Evolutionary conservation across 53 echinoderm and acorn worm genomes (phyloP).

Genomic region (Astropecten irregularis): DNA sequence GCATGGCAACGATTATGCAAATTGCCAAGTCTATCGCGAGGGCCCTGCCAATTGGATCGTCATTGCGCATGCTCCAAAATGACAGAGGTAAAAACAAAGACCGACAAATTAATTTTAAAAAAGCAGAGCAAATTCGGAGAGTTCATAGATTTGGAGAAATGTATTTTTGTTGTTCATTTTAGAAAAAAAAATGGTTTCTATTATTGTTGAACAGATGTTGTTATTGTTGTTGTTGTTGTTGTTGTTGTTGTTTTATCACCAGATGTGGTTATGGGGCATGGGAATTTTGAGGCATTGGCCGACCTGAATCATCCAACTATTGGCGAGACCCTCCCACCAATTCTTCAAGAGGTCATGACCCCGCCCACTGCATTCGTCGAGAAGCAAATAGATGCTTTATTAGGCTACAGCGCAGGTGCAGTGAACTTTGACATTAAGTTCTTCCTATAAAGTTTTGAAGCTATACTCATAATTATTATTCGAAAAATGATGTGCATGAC

Average conservation of each 20-base stretch:
- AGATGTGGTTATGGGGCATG: neutral
- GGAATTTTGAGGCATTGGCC: no score
- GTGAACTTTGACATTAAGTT: neutral
- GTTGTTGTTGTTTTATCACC: neutral
- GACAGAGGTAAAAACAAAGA: neutral
- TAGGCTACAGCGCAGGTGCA: constrained; percentile 20
- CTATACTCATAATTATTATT: no score
- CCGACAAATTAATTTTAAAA: no score
- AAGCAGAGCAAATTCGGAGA: no score
- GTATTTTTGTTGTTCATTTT: no score
- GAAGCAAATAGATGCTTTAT: neutral
- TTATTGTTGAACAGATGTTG: no score
- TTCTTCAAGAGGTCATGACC: neutral
- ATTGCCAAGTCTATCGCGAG: neutral
- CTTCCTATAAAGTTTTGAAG: no score
- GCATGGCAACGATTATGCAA: neutral
- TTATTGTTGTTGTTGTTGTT: no score
- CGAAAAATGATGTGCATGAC: no score
- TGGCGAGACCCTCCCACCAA: neutral
- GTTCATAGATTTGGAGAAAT: no score
- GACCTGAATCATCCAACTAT: neutral
- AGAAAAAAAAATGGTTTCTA: no score
- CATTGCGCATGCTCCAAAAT: neutral
- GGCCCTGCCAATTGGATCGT: neutral
- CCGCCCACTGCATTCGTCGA: neutral